These are phyloP conservation scores for Diadophis punctatus DNA, from an alignment of 2,113 vertebrate genomes.

Conservation along the genomic window DNA sequence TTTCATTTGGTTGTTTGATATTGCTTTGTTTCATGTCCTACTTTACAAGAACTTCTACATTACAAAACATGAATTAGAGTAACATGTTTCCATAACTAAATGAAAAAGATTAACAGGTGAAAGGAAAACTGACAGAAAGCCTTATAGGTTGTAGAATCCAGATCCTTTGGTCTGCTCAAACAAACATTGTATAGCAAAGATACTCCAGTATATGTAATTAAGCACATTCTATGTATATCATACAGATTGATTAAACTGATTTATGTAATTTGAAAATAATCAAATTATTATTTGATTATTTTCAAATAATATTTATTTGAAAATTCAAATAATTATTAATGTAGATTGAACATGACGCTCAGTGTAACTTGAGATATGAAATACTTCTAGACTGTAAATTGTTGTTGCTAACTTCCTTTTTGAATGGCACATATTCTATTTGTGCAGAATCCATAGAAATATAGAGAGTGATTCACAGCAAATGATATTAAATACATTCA, in stretches of 20 bases:
- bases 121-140: background rate
- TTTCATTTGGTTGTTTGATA: background rate
- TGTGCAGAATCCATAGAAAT: slow-evolving; percentile 21
- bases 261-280: slow-evolving; percentile 26
- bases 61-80: background rate
- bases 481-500: background rate
- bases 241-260: slow-evolving; percentile 28
- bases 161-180: background rate
- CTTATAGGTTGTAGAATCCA: background rate
- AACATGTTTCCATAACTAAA: background rate
- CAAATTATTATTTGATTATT: too few species aligned
- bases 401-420: slow-evolving; percentile 18
- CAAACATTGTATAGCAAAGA: background rate
- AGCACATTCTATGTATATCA: background rate
- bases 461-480: background rate
- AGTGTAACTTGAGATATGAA: slow-evolving; percentile 35
- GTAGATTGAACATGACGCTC: slow-evolving; percentile 24
- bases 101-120: background rate
- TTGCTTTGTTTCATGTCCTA: background rate
- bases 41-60: background rate
- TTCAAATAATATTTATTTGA: too few species aligned
- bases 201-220: background rate
- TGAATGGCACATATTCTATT: slow-evolving; percentile 4
- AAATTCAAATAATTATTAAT: background rate
- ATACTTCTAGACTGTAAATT: slow-evolving; percentile 23